phyloP scores from a whole-genome alignment of 2,888 invertebrate genomes.

The Phorcus lineatus region DNA sequence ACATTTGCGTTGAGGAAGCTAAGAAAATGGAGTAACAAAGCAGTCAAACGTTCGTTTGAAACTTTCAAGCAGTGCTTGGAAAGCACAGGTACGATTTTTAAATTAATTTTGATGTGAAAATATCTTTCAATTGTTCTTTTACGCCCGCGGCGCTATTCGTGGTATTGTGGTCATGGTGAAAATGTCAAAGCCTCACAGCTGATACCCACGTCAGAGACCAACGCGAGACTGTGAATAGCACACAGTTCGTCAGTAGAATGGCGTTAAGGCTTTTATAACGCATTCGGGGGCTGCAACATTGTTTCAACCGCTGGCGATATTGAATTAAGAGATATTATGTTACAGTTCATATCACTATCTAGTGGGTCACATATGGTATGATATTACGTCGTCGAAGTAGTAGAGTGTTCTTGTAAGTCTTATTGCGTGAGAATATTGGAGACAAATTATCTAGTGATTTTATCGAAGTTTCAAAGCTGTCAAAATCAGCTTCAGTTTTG shows the following conservation, averaged over 20 bases:
- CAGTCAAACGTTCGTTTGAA: background rate
- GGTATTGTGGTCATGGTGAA: background rate
- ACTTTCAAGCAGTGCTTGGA: constrained; percentile 7
- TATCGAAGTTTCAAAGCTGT: too few species aligned
- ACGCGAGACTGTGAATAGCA: background rate
- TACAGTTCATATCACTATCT: too few species aligned
- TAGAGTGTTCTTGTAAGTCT: too few species aligned
- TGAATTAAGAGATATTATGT: too few species aligned
- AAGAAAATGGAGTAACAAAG: background rate
- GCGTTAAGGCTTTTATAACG: background rate
- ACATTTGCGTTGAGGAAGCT: background rate
- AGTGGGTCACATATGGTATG: too few species aligned
- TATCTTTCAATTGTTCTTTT: background rate
- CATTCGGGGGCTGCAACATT: background rate
- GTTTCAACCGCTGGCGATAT: too few species aligned
- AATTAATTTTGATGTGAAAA: background rate
- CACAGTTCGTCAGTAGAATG: background rate
- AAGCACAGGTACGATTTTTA: background rate
- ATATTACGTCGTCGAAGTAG: too few species aligned
- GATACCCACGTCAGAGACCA: background rate
- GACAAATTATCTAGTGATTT: too few species aligned
- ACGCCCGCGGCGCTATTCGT: background rate
- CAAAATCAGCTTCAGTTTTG: too few species aligned
- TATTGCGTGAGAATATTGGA: too few species aligned
- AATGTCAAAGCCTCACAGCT: background rate